A percentile compares a stretch with the other conserved stretches of the same genome.
Evolutionary conservation across 2,888 invertebrate species (phyloP).

Genomic region (Tubulanus polymorphus): DNA sequence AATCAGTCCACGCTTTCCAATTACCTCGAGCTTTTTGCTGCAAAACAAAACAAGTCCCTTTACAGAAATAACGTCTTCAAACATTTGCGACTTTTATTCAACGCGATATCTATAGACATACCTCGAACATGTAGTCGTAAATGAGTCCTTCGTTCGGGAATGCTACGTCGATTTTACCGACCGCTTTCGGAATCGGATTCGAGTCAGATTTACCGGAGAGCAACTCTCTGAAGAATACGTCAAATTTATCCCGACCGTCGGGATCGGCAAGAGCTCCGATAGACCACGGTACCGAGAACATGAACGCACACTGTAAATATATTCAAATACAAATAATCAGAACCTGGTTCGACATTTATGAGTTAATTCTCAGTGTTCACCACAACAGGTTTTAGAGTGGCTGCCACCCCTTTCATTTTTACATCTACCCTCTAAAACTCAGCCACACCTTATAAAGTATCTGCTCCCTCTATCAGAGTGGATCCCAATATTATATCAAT

Average conservation of each 20-base stretch:
- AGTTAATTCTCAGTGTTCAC: too few relatives aligned
- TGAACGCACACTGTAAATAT: slow-evolving; percentile 64
- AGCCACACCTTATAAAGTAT: too few relatives aligned
- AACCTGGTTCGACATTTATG: too few relatives aligned
- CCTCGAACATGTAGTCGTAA: slow-evolving; percentile 75
- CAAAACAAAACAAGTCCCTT: background rate
- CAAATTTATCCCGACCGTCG: slow-evolving; percentile 71
- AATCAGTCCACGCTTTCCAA: slow-evolving; percentile 84
- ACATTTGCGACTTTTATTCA: background rate
- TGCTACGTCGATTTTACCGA: slow-evolving; percentile 70
- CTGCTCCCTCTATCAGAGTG: too few relatives aligned
- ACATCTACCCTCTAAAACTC: too few relatives aligned
- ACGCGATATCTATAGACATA: slow-evolving; percentile 24
- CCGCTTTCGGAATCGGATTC: slow-evolving; percentile 58
- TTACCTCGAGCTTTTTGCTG: slow-evolving; percentile 73
- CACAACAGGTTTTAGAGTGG: too few relatives aligned
- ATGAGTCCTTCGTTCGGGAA: slow-evolving; percentile 72
- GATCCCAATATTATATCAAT: too few relatives aligned
- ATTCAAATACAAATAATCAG: too few relatives aligned
- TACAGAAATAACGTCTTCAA: background rate
- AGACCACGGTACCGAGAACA: slow-evolving; percentile 78
- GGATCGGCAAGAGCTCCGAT: slow-evolving; percentile 75
- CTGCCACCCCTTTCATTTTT: too few relatives aligned
- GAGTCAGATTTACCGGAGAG: slow-evolving; percentile 52
- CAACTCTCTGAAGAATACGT: slow-evolving; percentile 66